Evolutionary conservation across 1,140 invertebrate genomes (phyloP), one percentile per base, ranked within the genome.

Genomic region (Procambarus clarkii): DNA sequence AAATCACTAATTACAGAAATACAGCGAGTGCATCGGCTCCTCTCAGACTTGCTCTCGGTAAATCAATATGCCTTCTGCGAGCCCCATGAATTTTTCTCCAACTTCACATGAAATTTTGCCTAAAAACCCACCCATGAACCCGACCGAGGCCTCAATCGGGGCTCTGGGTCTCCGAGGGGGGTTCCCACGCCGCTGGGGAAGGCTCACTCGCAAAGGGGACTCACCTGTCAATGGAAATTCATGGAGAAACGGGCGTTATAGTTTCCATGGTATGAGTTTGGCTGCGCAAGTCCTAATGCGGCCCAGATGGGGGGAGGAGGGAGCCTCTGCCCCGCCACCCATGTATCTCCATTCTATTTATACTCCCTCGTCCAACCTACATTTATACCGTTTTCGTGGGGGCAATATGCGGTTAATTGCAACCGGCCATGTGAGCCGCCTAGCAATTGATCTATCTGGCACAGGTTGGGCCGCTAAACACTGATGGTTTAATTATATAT

Each of bases 161-260:
- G 8, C 34, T 48, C 69, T 13, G 24, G 13, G 46, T 11, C 64
- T 18, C 64, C 4, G 48, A 18, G 44, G 71, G 46, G 8, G 46
- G 15, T 78, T 78, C 74, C 21, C 74, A 8, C 11, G 77, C 18
- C 50, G 15, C 3, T 58, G 13, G 34, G 82, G 13, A 21, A 21
- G 76, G 24, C 24, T 0, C 44, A 71, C 69, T 69, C 46, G 60
- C 46, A 50, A 71, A 85, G 80, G 71, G 50, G 24, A 91, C 88
- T 85, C 74, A 91, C 88, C 82, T 91, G 88, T 91, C 82, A 91
- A 91, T 91, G 82, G 82, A 86, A 91, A 85, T 85, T 84, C 88
- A 91, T 91, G 88, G 88, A 86, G 82, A 91, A 79, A 78, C 74
- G 18, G 81, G 64, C 34, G 88, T 91, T 85, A 91, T 91, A 79